Base-by-base conservation (phyloP, 2,888 invertebrate species). In the Acanthacorydalis orientalis region DNA sequence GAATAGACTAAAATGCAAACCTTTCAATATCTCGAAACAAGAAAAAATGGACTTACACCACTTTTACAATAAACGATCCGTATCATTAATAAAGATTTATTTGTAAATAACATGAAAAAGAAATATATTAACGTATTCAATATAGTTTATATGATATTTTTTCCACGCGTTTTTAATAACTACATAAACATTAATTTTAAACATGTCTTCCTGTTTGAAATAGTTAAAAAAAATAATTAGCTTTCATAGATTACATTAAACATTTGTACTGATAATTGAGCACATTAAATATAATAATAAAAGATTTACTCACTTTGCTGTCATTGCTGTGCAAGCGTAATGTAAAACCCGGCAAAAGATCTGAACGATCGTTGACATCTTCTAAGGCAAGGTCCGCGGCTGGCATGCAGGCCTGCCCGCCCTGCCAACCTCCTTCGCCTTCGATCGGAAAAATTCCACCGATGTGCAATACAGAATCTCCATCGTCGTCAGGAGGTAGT, bases 401-500 rank as follows among this genome's bases (percentile, higher is more conserved):
- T 35, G 98, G 97, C 75, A 89, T 87, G 69, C 97, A 98, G 9
- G 96, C 96, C 65, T 91, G 89, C 4, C 97, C 97, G 34, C 97
- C 97, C 61, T 96, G 93, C 96, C 96, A 97, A 57, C 95, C 95
- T 45, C 93, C 91, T 60, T 89, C 84, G 44, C 92, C 96, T 48
- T 79, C 83, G 73, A 97, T 96, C 37, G 98, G 97, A 68, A 98
- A 98, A 60, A 97, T 95, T 47, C 93, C 97, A 48, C 96, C 98
- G 64, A 96, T 91, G 68, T 95, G 90, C 57, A 95, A 70, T 60
- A 87, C 85, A 67, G 84, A 81, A 56, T 76, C 75, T 43, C 73
- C 70, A 50, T 69, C 64, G 40, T 61, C 59, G 46, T 57, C 57
- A 35, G 55, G 50, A 11, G 38, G 56, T 54, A 49, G 58, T 40